A percentile compares a stretch with the other conserved stretches of the same genome.
These are phyloP conservation scores for Pampusana beccarii DNA, from an alignment of 2,113 vertebrate genomes.

Conservation along the genomic window DNA sequence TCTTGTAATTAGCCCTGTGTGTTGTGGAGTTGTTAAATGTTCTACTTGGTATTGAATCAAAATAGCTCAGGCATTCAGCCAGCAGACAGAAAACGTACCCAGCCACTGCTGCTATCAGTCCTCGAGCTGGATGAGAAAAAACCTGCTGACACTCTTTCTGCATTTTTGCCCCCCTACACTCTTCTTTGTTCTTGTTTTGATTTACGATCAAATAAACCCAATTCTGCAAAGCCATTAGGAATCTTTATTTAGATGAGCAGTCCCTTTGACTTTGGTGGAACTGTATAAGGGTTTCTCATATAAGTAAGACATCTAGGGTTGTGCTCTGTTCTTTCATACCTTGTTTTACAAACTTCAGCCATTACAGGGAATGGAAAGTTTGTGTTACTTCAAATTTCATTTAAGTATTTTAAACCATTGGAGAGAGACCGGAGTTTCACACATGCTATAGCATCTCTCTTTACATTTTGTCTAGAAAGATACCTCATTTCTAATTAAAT, in stretches of 20 bases:
- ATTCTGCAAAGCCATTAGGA: slow-evolving; percentile 23
- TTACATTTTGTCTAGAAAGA: neutral
- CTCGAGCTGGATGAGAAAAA: slow-evolving; percentile 36
- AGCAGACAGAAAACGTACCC: slow-evolving; percentile 50
- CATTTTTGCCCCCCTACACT: slow-evolving; percentile 2
- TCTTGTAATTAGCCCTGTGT: slow-evolving; percentile 70
- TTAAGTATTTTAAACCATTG: neutral
- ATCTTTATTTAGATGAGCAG: slow-evolving; percentile 48
- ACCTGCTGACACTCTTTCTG: slow-evolving; percentile 25
- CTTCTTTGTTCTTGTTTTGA: slow-evolving; percentile 57
- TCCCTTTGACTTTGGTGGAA: neutral
- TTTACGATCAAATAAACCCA: slow-evolving; percentile 42
- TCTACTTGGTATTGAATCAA: slow-evolving; percentile 66
- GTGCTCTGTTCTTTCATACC: slow-evolving; percentile 15
- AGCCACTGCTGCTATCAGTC: slow-evolving; percentile 17
- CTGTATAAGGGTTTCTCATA: slow-evolving; percentile 14
- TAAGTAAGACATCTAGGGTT: neutral
- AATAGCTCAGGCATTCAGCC: slow-evolving; percentile 62
- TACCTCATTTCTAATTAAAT: slow-evolving; percentile 41
- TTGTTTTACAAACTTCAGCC: slow-evolving; percentile 27
- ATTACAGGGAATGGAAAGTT: slow-evolving; percentile 39
- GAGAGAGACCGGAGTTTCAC: slow-evolving; percentile 15
- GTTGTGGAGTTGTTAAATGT: slow-evolving; percentile 68
- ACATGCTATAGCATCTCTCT: neutral
- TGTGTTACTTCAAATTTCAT: neutral